Base-by-base conservation (phyloP, 2,113 vertebrate species). In the Pholis gunnellus region DNA sequence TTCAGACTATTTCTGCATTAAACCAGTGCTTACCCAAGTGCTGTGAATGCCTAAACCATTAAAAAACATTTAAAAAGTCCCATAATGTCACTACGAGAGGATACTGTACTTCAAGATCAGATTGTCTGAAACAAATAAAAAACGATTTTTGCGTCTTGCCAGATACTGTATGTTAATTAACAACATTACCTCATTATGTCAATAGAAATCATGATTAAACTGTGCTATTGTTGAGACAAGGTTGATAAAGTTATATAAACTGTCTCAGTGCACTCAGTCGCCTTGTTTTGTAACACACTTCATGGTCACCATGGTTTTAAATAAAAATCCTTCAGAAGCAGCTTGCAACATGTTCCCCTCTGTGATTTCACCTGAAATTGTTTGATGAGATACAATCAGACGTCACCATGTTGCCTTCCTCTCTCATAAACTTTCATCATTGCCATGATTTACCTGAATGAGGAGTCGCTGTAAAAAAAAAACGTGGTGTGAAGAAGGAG, bases 351-450 rank as follows among this genome's bases (percentile, higher is more conserved):
- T 63, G 17, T 69, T 87, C 64, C 65, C 34, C 27, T 52, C 52
- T 78, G 79, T 82, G 34, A 75, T 71, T 74, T 71, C 74, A 72
- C 31, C 76, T 81, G 72, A 82, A 88, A 79, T 71, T 38, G 75
- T 79, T 81, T 83, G 50, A 63, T 11, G 31, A 56, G 54, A 72
- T 44, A 66, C 61, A 87, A 77, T 88, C 84, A 50, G 34, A 75
- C 79, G 77, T 44, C 65, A 57, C 46, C 15, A 31, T 66, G 75
- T 72, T 22, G 60, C 82, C 50, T 50, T 87, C 68, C 31, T 44
- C 56, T 81, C 87, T 78, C 81, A 87, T 82, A 84, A 84, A 70
- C 69, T 34, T 79, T 48, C 46, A 81, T 87, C 75, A 77, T 75
- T 65, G 61, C 75, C 31, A 0, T 52, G 66, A 83, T 82, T 87